Conservation (phyloP, 2,888 invertebrate genomes). For the Limnephilus lunatus region DNA sequence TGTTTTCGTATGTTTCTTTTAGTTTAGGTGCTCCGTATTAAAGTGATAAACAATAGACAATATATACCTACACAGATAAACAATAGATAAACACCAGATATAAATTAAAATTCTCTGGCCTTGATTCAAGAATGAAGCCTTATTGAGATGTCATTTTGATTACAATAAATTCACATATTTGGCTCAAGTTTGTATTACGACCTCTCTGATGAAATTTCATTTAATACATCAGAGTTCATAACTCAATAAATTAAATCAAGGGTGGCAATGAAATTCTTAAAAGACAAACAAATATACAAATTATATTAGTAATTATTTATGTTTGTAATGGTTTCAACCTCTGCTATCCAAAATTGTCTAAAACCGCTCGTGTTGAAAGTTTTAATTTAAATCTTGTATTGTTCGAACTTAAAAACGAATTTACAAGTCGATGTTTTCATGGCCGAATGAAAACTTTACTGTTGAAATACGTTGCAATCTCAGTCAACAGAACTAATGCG, state of each 20-base stretch:
- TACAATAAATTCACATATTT: neutral
- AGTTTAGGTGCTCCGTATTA: neutral
- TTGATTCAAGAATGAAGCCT: neutral
- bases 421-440: neutral
- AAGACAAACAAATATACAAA: neutral
- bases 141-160: neutral
- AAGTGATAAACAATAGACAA: neutral
- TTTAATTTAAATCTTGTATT: neutral
- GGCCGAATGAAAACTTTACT: neutral
- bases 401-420: neutral
- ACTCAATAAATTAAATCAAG: no score
- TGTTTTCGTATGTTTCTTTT: neutral
- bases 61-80: no score
- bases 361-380: neutral
- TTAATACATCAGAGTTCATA: neutral
- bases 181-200: neutral
- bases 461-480: neutral
- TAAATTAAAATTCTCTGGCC: neutral
- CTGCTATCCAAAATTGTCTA: neutral
- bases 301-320: neutral
- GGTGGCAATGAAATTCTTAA: no score
- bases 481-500: neutral
- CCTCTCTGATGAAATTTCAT: neutral
- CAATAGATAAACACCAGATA: neutral
- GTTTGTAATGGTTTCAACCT: neutral